Evolutionary conservation across 2,113 vertebrate genomes (phyloP), one percentile per base, ranked within the genome.

Genomic region (Aegithalos caudatus): DNA sequence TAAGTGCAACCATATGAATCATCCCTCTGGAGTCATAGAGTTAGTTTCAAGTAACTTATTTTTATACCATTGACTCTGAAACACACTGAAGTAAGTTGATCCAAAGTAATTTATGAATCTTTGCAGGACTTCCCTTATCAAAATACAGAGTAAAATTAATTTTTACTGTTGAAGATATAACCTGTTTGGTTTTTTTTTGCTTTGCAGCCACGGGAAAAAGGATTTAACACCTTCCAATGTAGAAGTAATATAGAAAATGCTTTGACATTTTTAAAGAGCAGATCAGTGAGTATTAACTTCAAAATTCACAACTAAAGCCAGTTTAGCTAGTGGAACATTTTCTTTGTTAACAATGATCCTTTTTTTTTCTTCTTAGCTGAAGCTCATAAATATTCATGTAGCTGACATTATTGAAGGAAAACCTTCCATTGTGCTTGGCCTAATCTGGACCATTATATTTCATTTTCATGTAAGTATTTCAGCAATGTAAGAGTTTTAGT

Each of bases 341-440:
- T 93, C 64, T 69, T 96, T 88, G 84, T 86, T 97, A 97, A 91
- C 71, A 58, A 73, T 73, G 48, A 90, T 77, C 65, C 70, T 31
- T 93, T 95, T 67, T 67, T 93, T 86, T 77, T 0, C 3, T 6
- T 54, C 54, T 7, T 76, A 99, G 99, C 98, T 99, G 95, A 99
- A 99, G 96, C 98, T 99, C 51, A 99, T 99, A 97, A 99, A 99
- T 98, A 99, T 99, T 96, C 99, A 99, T 97, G 98, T 99, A 95
- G 96, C 99, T 94, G 99, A 99, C 96, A 99, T 99, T 83, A 98
- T 99, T 64, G 99, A 99, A 80, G 99, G 99, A 42, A 99, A 98
- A 83, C 99, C 99, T 57, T 99, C 99, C 95, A 99, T 99, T 97
- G 99, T 99, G 96, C 98, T 99, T 92, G 99, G 99, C 86, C 98